Conservation (phyloP, 1,140 invertebrate genomes). For the Drosophila prosaltans region DNA sequence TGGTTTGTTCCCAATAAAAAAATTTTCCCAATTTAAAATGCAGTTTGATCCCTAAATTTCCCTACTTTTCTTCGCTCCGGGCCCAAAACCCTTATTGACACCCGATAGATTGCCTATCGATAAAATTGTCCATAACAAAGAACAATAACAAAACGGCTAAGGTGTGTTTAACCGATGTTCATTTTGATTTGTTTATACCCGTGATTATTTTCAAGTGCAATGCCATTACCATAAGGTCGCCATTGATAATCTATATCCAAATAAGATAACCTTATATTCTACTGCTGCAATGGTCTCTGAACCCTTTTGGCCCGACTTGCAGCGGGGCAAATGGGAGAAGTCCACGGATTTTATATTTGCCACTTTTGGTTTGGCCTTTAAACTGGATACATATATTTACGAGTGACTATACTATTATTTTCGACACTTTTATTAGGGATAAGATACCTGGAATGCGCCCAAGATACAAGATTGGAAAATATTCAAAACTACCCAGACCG, state of each 20-base stretch:
- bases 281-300: conserved; percentile 61
- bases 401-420: conserved; percentile 48
- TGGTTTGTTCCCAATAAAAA: too few relatives aligned
- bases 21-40: too few relatives aligned
- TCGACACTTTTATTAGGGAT: conserved; percentile 20
- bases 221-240: neutral
- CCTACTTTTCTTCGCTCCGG: too few relatives aligned
- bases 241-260: conserved; percentile 4
- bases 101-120: too few relatives aligned
- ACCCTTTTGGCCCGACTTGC: conserved; percentile 66
- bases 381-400: conserved; percentile 61
- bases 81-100: too few relatives aligned
- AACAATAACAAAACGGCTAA: neutral
- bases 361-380: conserved; percentile 65
- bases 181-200: neutral
- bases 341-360: conserved; percentile 68
- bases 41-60: too few relatives aligned
- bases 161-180: neutral
- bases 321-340: conserved; percentile 72
- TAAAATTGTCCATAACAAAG: neutral
- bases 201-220: conserved; percentile 11
- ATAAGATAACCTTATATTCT: neutral
- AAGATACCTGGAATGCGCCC: too few relatives aligned
- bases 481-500: too few relatives aligned
- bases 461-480: too few relatives aligned